Conservation (phyloP, 2,888 invertebrate genomes). For the Argyresthia goedartella region DNA sequence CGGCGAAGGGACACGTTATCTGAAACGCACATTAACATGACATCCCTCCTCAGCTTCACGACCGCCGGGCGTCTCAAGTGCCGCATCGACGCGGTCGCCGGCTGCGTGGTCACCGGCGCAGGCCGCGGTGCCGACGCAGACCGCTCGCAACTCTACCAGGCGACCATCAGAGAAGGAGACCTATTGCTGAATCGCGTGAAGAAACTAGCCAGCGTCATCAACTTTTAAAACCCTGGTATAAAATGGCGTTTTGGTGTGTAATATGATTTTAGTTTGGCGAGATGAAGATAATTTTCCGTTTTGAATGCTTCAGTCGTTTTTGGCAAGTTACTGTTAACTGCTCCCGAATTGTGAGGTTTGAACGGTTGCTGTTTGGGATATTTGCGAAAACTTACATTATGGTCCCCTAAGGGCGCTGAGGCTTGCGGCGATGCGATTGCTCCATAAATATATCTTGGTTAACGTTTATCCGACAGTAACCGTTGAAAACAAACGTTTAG, state of each 20-base stretch:
- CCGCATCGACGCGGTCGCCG: conserved; percentile 97
- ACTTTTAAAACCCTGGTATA: conserved; percentile 77
- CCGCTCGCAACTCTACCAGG: conserved; percentile 86
- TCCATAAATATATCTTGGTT: no score
- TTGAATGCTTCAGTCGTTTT: neutral
- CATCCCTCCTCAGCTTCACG: conserved; percentile 78
- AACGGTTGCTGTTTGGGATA: no score
- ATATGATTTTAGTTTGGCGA: neutral
- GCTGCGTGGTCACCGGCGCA: conserved; percentile 90
- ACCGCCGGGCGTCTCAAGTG: conserved; percentile 97
- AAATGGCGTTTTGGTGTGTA: conserved; percentile 1
- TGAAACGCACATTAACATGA: neutral
- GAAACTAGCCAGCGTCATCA: conserved; percentile 98
- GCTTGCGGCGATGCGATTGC: no score
- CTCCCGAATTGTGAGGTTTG: no score
- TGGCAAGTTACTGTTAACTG: no score
- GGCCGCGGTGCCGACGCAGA: conserved; percentile 66
- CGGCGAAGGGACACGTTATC: no score
- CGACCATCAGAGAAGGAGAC: conserved; percentile 98
- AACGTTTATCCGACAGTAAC: no score
- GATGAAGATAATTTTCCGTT: neutral
- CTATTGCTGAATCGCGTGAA: conserved; percentile 97
- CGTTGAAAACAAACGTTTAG: no score
- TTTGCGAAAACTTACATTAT: no score
- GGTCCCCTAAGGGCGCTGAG: no score